Percentiles rank a stretch among this genome's conserved stretches.
phyloP scores from a whole-genome alignment of 1,140 invertebrate species.

The Micrasema longulum region DNA sequence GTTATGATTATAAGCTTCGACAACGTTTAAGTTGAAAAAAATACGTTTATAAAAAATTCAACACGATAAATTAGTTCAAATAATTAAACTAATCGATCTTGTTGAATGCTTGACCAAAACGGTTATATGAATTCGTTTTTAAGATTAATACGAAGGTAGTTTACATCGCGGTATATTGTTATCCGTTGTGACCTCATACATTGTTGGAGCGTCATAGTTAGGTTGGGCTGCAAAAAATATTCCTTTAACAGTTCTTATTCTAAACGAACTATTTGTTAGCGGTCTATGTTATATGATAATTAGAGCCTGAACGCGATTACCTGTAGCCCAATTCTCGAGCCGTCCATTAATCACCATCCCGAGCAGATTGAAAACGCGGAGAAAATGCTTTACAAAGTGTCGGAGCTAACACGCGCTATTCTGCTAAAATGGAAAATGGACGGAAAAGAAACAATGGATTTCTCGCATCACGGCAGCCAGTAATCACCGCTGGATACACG shows the following conservation, averaged over 20 bases:
- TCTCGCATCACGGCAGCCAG: slow-evolving; percentile 26
- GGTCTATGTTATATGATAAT: slow-evolving; percentile 24
- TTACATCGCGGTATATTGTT: neutral
- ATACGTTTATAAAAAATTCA: too few species aligned
- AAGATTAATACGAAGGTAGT: too few species aligned
- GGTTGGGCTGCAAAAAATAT: slow-evolving; percentile 19
- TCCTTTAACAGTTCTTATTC: neutral
- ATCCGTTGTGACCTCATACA: slow-evolving; percentile 15
- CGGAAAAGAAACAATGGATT: slow-evolving; percentile 30
- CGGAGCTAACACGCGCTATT: slow-evolving; percentile 9
- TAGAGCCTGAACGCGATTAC: slow-evolving; percentile 27
- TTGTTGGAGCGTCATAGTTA: neutral
- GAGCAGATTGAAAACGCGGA: slow-evolving; percentile 37
- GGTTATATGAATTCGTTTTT: too few species aligned
- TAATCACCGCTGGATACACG: slow-evolving; percentile 13
- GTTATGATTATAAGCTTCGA: too few species aligned
- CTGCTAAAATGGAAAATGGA: slow-evolving; percentile 25
- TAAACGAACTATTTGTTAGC: slow-evolving; percentile 13
- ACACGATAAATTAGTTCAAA: too few species aligned
- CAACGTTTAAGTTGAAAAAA: too few species aligned
- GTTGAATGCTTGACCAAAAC: too few species aligned
- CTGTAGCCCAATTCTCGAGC: slow-evolving; percentile 1
- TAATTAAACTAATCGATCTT: too few species aligned
- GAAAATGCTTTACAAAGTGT: slow-evolving; percentile 18
- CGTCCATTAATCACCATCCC: slow-evolving; percentile 35